Conservation (phyloP, 2,113 vertebrate genomes). For the Amazona vittata region DNA sequence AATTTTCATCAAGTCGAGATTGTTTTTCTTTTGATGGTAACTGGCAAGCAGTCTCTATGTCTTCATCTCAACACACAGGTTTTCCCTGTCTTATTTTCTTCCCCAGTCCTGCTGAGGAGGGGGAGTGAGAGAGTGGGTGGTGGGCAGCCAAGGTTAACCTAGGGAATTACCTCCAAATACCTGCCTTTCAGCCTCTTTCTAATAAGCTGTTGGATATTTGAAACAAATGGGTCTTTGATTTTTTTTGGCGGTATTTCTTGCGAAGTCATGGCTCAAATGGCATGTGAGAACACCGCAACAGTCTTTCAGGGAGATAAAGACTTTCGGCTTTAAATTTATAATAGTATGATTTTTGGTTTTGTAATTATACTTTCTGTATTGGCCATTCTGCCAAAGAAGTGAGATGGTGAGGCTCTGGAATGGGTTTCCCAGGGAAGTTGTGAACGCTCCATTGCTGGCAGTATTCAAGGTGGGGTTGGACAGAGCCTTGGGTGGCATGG, state of each 20-base stretch:
- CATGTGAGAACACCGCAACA: background rate
- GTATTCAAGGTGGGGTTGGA: too few species aligned
- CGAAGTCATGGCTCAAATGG: background rate
- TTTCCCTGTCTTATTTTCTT: background rate
- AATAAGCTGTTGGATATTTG: background rate
- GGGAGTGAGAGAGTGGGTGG: background rate
- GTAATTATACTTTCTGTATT: background rate
- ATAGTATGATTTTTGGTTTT: background rate
- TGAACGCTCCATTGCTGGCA: too few species aligned
- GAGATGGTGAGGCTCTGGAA: too few species aligned
- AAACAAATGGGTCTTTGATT: background rate
- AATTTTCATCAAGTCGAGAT: background rate
- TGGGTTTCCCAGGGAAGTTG: too few species aligned
- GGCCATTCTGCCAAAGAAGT: background rate
- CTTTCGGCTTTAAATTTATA: background rate
- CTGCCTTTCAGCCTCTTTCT: background rate
- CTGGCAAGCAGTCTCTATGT: background rate
- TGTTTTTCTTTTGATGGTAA: background rate
- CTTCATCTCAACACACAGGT: background rate
- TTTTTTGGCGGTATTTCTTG: background rate
- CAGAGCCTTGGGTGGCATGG: too few species aligned
- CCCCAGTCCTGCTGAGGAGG: background rate
- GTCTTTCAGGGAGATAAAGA: background rate
- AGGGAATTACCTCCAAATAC: background rate
- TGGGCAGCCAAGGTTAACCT: background rate